These are phyloP conservation scores for Eledone cirrhosa DNA, from an alignment of 2,888 invertebrate species.

Conservation along the genomic window DNA sequence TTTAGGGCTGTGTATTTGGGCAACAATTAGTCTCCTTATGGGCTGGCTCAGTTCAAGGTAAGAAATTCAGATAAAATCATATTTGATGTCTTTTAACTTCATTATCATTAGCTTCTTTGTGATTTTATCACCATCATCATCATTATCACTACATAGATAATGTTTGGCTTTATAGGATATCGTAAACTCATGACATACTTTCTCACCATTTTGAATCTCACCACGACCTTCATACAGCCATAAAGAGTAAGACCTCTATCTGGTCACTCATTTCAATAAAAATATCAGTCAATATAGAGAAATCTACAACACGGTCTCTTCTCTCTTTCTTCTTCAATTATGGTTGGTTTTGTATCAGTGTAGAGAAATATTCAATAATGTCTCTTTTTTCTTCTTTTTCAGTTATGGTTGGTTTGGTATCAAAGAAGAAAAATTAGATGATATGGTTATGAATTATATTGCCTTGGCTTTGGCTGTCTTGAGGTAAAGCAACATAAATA, in stretches of 20 bases:
- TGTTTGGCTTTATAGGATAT: too few species aligned
- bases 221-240: too few species aligned
- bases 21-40: conserved; percentile 66
- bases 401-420: conserved; percentile 66
- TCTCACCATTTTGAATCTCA: too few species aligned
- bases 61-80: not conserved
- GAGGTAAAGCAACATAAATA: conserved; percentile 47
- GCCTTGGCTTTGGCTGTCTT: conserved; percentile 59
- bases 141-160: too few species aligned
- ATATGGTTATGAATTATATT: conserved; percentile 57
- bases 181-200: too few species aligned
- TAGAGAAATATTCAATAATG: too few species aligned
- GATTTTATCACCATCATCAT: too few species aligned
- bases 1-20: conserved; percentile 69
- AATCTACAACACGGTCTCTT: not conserved
- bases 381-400: conserved; percentile 32
- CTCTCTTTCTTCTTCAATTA: conserved; percentile 54
- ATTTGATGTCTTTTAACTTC: too few species aligned
- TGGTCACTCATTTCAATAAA: too few species aligned
- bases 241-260: too few species aligned
- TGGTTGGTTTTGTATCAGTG: conserved; percentile 65
- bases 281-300: too few species aligned
- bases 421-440: conserved; percentile 51
- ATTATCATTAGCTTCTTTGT: too few species aligned
- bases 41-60: conserved; percentile 69